Percentiles rank a stretch among this genome's conserved stretches.
phyloP scores from a whole-genome alignment of 1,140 invertebrate species.

The Stegodyphus mimosarum region DNA sequence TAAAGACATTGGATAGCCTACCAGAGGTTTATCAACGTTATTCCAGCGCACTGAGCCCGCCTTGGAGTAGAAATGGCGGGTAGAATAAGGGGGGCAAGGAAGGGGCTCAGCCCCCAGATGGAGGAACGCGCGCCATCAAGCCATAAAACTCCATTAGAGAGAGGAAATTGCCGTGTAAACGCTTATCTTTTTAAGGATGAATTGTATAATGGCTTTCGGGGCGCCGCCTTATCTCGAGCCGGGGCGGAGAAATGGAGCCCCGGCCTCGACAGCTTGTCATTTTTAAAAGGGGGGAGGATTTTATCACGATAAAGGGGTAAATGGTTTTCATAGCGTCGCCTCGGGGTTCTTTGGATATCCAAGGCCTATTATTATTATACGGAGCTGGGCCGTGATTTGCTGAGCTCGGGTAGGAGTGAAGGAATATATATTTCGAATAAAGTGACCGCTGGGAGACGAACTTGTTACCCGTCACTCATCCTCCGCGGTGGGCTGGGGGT shows the following conservation, averaged over 20 bases:
- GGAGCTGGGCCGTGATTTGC: conserved; percentile 20
- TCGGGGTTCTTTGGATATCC: conserved; percentile 25
- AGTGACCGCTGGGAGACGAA: conserved; percentile 38
- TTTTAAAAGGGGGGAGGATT: conserved; percentile 47
- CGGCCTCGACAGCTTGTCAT: conserved; percentile 56
- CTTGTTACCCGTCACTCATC: conserved; percentile 47
- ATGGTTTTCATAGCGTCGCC: conserved; percentile 57
- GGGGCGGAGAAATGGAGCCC: conserved; percentile 44
- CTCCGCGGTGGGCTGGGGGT: background rate
- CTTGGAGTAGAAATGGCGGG: background rate
- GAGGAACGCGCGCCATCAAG: conserved; percentile 30
- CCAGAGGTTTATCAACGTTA: conserved; percentile 48
- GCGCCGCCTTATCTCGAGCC: conserved; percentile 42
- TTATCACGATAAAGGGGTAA: conserved; percentile 58
- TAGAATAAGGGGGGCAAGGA: background rate
- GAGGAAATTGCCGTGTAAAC: conserved; percentile 62
- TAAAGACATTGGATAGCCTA: conserved; percentile 16
- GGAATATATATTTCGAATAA: conserved; percentile 47
- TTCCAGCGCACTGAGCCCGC: conserved; percentile 21
- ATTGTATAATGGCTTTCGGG: conserved; percentile 61
- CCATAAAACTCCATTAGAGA: conserved; percentile 60
- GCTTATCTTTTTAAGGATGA: conserved; percentile 62
- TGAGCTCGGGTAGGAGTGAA: background rate
- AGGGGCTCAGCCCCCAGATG: background rate
- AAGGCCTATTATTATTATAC: conserved; percentile 43